phyloP scores from a whole-genome alignment of 2,888 invertebrate species.

The Aspidapion aeneum region DNA sequence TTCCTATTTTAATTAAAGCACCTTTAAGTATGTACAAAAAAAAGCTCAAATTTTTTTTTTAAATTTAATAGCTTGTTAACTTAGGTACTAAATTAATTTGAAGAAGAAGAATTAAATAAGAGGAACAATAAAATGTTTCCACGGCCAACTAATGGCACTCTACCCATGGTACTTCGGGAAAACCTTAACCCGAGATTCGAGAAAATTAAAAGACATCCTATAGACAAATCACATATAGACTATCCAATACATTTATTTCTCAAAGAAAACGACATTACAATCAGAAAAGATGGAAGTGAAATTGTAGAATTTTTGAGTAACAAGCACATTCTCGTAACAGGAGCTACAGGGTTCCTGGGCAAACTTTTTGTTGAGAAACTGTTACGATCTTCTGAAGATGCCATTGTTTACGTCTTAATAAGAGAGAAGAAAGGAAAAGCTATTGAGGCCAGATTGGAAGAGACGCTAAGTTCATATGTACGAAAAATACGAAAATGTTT shows the following conservation, averaged over 20 bases:
- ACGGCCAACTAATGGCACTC: neutral
- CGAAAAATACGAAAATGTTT: too few species aligned
- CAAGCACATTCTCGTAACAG: neutral
- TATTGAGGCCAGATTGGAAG: neutral
- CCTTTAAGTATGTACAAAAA: too few species aligned
- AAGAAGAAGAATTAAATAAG: too few species aligned
- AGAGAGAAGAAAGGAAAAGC: neutral
- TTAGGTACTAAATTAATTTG: too few species aligned
- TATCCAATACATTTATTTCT: neutral
- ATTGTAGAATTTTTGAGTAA: neutral
- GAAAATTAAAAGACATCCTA: neutral
- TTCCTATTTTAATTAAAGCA: too few species aligned
- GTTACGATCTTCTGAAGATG: neutral
- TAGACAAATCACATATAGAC: neutral
- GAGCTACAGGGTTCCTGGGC: slow-evolving; percentile 38
- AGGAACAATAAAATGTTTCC: neutral
- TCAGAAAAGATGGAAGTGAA: neutral
- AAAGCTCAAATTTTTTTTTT: too few species aligned
- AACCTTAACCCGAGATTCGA: neutral
- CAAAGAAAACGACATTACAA: neutral
- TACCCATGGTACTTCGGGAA: neutral
- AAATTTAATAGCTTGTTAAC: too few species aligned
- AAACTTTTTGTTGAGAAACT: slow-evolving; percentile 37
- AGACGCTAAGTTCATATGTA: neutral
- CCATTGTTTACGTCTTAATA: neutral